A percentile compares a stretch with the other conserved stretches of the same genome.
Evolutionary conservation across 2,888 invertebrate species (phyloP).

Genomic region (Lycocerus yunnanus): DNA sequence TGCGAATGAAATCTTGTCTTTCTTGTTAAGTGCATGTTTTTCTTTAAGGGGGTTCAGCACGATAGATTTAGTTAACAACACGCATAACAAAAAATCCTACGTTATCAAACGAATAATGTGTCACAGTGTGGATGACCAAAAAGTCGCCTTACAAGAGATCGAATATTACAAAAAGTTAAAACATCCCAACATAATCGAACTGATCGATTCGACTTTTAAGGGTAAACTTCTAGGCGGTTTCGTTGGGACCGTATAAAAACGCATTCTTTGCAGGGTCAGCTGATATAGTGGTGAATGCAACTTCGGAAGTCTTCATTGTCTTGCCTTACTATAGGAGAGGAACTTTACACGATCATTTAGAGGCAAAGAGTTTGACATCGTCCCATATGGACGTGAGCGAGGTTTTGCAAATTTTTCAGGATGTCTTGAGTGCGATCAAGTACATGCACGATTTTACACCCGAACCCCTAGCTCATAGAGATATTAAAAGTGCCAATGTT

Average conservation of each 20-base stretch:
- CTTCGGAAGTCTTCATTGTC: conserved; percentile 73
- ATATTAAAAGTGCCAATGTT: conserved; percentile 85
- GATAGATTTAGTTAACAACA: conserved; percentile 76
- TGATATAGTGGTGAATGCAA: conserved; percentile 69
- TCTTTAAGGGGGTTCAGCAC: conserved; percentile 78
- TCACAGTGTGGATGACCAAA: conserved; percentile 78
- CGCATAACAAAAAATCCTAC: conserved; percentile 65
- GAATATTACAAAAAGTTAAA: conserved; percentile 71
- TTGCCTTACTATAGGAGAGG: conserved; percentile 81
- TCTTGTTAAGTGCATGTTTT: conserved; percentile 31
- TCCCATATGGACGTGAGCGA: conserved; percentile 68
- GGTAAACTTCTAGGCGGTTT: conserved; percentile 49
- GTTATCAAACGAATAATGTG: conserved; percentile 83
- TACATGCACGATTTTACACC: conserved; percentile 76
- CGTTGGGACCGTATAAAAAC: not conserved
- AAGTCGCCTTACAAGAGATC: conserved; percentile 72
- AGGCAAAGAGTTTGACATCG: conserved; percentile 61
- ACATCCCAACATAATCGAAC: conserved; percentile 75
- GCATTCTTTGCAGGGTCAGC: conserved; percentile 53
- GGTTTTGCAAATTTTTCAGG: conserved; percentile 70
- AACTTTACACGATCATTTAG: conserved; percentile 72
- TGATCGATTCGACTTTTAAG: conserved; percentile 69
- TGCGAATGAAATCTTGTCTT: not conserved
- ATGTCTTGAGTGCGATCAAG: conserved; percentile 75
- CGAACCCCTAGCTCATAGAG: conserved; percentile 78